These are phyloP conservation scores for Alouatta palliata DNA, from an alignment of 2,113 vertebrate species.

Conservation along the genomic window DNA sequence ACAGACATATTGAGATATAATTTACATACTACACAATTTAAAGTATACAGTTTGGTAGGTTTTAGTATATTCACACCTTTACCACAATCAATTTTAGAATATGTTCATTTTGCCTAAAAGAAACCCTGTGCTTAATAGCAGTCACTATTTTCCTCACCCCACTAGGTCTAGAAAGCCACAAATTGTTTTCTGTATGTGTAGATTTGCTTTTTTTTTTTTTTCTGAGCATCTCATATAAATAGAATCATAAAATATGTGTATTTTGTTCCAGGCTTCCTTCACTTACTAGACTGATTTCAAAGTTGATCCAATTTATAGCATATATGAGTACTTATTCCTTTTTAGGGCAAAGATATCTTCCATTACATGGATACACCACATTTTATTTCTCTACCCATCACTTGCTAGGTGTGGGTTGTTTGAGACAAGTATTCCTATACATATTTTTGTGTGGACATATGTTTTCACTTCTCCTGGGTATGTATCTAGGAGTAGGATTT, in stretches of 20 bases:
- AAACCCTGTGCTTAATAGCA: accelerated
- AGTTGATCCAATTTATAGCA: background rate
- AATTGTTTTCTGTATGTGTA: background rate
- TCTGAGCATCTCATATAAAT: background rate
- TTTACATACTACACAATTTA: background rate
- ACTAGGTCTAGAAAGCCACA: background rate
- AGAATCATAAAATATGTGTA: too few species aligned
- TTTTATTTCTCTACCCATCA: background rate
- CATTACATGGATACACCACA: background rate
- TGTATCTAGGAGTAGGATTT: background rate
- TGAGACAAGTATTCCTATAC: background rate
- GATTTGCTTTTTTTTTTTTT: background rate
- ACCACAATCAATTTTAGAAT: background rate
- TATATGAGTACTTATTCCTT: background rate
- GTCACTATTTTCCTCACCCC: too few species aligned
- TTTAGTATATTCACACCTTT: background rate
- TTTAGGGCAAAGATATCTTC: background rate
- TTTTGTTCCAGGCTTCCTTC: background rate
- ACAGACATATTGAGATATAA: background rate
- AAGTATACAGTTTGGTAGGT: background rate
- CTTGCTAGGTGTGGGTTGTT: background rate
- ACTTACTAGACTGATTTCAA: background rate
- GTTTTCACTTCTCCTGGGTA: background rate
- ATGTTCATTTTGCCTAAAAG: background rate
- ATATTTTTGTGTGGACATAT: background rate